Base-by-base conservation (phyloP, 2,888 invertebrate species). In the Ametastegia equiseti region DNA sequence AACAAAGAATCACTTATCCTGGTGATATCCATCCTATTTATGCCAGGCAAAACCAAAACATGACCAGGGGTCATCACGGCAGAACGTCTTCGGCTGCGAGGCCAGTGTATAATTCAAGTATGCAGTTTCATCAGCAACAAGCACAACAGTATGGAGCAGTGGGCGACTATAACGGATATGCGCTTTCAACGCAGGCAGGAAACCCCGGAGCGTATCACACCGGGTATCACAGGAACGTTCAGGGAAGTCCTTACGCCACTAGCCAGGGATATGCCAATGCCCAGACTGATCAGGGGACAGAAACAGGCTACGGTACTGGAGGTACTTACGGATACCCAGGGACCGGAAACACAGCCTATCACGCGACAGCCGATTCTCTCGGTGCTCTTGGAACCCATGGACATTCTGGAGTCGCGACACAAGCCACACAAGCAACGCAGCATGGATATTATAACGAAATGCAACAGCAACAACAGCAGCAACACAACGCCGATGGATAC, bases 391-490 rank as follows among this genome's bases (percentile, higher is more conserved):
- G 88, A 90, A 63, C 93, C 91, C 88, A 93, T 80, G 84, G 86
- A 1, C 89, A 92, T 80, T 92, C 93, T 78, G 93, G 93, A 67
- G 92, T 93, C 5, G 89, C 88, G 54, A 93, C 93, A 2, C 86
- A 87, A 75, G 84, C 91, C 23, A 84, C 89, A 5, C 91, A 92
- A 69, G 83, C 89, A 30, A 87, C 88, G 1, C 93, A 93, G 15
- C 94, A 94, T 84, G 93, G 93, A 85, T 92, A 91, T 85, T 92
- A 93, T 65, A 93, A 93, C 83, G 92, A 92, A 11, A 91, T 91
- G 82, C 94, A 93, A 57, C 93, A 92, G 2, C 94, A 94, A 23
- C 83, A 82, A n/a, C 86, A 84, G 45, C 86, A 86, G n/a, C 89
- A 90, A 60, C 87, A 88, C 79, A 82, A 82, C 1, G 79, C 87